phyloP scores from a whole-genome alignment of 2,113 vertebrate genomes.

The Vombatus ursinus region DNA sequence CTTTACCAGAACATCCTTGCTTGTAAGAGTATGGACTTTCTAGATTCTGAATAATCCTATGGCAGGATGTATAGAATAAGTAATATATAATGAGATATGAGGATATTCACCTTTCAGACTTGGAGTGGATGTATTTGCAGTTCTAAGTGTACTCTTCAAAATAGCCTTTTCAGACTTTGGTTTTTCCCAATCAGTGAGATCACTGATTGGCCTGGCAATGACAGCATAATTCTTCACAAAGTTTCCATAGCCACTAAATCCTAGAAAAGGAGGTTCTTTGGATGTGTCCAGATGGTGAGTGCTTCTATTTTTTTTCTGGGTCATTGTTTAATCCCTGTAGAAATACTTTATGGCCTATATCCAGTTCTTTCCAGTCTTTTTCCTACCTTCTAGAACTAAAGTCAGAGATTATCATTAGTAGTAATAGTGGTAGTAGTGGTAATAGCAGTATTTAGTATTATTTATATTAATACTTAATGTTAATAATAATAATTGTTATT shows the following conservation, averaged over 20 bases:
- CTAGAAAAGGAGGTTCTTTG: background rate
- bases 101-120: background rate
- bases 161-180: background rate
- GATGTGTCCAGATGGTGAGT: background rate
- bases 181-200: background rate
- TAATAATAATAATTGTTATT: background rate
- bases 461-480: background rate
- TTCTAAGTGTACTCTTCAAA: background rate
- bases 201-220: background rate
- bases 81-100: background rate
- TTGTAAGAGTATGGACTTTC: background rate
- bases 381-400: background rate
- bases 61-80: background rate
- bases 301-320: background rate
- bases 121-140: background rate
- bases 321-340: background rate
- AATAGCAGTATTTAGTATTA: background rate
- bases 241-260: background rate
- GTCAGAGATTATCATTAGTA: background rate
- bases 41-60: background rate
- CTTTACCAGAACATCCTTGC: background rate
- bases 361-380: background rate
- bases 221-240: background rate
- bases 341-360: background rate
- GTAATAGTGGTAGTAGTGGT: background rate